Conservation (phyloP, 2,888 invertebrate genomes). For the Sipha maydis region DNA sequence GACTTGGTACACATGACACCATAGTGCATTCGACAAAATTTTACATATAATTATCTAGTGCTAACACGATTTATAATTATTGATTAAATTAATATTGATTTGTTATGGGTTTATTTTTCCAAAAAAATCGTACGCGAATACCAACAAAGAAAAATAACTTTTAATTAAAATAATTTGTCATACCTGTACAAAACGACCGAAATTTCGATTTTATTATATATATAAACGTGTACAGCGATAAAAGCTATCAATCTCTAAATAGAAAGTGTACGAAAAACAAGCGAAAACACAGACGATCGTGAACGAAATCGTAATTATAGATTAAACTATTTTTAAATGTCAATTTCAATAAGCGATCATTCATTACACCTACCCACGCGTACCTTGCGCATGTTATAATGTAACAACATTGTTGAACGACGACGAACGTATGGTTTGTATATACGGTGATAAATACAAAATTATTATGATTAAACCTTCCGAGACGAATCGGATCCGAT, state of each 20-base stretch:
- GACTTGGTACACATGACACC: no score
- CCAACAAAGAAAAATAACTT: no score
- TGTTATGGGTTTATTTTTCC: not conserved
- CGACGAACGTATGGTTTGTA: no score
- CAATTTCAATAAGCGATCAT: not conserved
- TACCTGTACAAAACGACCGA: no score
- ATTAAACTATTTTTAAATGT: not conserved
- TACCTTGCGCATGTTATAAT: not conserved
- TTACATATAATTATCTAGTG: not conserved
- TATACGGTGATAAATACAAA: not conserved
- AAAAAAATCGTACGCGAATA: no score
- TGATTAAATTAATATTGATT: not conserved
- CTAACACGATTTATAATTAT: not conserved
- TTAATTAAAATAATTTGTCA: no score
- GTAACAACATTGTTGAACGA: no score
- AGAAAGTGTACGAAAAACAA: not conserved
- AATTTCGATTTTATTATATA: no score
- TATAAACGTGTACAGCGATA: not conserved
- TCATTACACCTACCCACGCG: not conserved
- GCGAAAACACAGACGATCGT: no score
- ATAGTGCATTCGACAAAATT: not conserved
- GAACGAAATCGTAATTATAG: not conserved
- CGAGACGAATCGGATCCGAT: not conserved
- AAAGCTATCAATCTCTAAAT: not conserved
- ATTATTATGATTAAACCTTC: not conserved